These are phyloP conservation scores for Acanthococcus lagerstroemiae DNA, from an alignment of 2,888 invertebrate species.

Conservation along the genomic window DNA sequence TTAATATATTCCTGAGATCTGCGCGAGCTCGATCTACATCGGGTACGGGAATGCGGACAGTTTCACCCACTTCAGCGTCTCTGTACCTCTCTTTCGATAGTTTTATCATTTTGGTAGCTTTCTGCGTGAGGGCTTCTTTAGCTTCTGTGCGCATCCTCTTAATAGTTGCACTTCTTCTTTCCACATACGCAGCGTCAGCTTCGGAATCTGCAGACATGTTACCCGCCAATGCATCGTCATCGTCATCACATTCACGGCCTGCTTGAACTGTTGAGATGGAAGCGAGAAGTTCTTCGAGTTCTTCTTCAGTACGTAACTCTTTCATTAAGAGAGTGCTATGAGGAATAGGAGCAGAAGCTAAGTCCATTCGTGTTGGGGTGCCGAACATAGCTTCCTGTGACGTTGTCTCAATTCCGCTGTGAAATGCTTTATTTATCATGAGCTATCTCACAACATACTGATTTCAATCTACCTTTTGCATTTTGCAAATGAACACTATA, in stretches of 20 bases:
- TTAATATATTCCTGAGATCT: conserved; percentile 8
- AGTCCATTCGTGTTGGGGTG: too few relatives aligned
- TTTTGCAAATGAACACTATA: conserved; percentile 41
- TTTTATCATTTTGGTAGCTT: conserved; percentile 1
- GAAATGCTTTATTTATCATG: conserved; percentile 42
- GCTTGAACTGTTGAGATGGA: too few relatives aligned
- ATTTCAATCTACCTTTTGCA: conserved; percentile 41
- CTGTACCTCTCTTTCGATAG: conserved; percentile 6
- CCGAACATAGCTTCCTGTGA: conserved; percentile 39
- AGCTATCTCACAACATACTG: conserved; percentile 40
- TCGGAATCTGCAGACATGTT: background rate
- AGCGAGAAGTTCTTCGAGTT: too few relatives aligned
- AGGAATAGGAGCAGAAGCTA: too few relatives aligned
- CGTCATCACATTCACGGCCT: too few relatives aligned
- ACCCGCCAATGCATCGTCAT: too few relatives aligned
- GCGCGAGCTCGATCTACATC: conserved; percentile 14
- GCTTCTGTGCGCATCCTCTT: background rate
- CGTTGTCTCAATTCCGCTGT: too few relatives aligned
- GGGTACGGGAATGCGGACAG: conserved; percentile 7
- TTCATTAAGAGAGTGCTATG: too few relatives aligned
- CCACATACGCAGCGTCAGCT: conserved; percentile 6
- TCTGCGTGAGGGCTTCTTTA: background rate
- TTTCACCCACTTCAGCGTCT: conserved; percentile 8
- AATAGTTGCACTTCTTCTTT: conserved; percentile 2
- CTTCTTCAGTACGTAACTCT: too few relatives aligned